Evolutionary conservation across 2,797 vertebrate genomes (phyloP), one percentile per base, ranked within the genome.

Genomic region (Sardinella longiceps): DNA sequence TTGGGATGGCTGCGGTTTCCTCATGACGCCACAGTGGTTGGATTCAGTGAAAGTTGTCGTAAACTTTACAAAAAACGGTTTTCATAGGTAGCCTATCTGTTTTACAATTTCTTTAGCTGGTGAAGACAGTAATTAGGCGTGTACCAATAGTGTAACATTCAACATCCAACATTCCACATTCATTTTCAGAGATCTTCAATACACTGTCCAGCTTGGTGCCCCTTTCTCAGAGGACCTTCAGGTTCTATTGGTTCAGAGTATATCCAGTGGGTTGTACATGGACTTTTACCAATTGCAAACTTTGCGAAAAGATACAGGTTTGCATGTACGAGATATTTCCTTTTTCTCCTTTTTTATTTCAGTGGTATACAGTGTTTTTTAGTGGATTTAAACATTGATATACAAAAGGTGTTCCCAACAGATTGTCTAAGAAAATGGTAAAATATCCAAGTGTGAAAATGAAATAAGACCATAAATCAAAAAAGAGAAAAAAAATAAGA

Each of bases 271-370:
- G 83, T 84, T 98, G 89, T 98, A 95, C 3, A 92, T 98, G 90
- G 98, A 99, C 90, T 97, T 96, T 1, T 97, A 97, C 56, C 96
- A 99, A 90, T 91, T 99, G 84, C 93, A 94, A 23, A 94, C 94
- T 0, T 90, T 97, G 87, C 94, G 84, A 84, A 92, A 95, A 82
- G 93, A 94, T 74, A 95, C 92, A 1, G 39, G 95, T 53, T 96
- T 96, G 86, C 93, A 98, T 96, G 98, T 99, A 94, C 66, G 25
- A 12, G 3, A 2, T 28, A 51, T 51, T 33, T 77, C 33, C 15
- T 7, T 43, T 70, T 12, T 37, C 5, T 70, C 14, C 33, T 43
- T 77, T 37, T 20, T 77, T 23, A 1, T 2, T 37, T 37, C 10
- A 51, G 46, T 60, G n/a, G n/a, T n/a, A 60, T 25, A 25, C 6